These are phyloP conservation scores for Tricholauxania praeusta DNA, from an alignment of 2,888 invertebrate genomes.

Conservation along the genomic window DNA sequence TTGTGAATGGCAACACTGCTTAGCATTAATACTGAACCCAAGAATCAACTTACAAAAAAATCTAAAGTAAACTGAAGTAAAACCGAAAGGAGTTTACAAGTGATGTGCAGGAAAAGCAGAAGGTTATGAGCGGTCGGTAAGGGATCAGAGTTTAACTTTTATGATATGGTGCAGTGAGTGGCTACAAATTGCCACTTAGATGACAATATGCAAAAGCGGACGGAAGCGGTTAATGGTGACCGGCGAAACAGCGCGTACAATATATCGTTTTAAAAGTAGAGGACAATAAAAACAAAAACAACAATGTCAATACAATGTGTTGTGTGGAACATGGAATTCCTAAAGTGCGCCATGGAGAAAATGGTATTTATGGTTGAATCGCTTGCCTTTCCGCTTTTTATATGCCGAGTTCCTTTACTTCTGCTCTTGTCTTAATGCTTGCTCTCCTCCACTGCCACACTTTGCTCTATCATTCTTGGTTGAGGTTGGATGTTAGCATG, in stretches of 20 bases:
- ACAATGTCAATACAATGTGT: background rate
- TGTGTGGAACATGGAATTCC: constrained; percentile 12
- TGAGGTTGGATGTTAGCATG: constrained; percentile 48
- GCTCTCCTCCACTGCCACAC: background rate
- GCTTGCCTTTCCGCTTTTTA: constrained; percentile 12
- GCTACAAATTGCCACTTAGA: constrained; percentile 36
- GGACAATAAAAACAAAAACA: no score
- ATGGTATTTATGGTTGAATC: constrained; percentile 38
- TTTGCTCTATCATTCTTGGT: background rate
- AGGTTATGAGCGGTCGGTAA: no score
- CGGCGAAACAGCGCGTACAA: background rate
- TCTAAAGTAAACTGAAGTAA: no score
- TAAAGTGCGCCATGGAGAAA: constrained; percentile 7
- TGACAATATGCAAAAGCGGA: constrained; percentile 42
- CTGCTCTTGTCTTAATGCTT: background rate
- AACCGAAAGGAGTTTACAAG: no score
- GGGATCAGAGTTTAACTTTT: constrained; percentile 19
- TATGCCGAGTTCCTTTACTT: background rate
- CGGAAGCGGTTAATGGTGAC: constrained; percentile 20
- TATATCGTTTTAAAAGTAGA: background rate
- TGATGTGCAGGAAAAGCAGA: no score
- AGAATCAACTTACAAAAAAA: no score
- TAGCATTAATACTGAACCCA: no score
- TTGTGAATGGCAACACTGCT: no score
- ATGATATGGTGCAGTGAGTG: constrained; percentile 44